Evolutionary conservation across 2,113 vertebrate genomes (phyloP), one percentile per base, ranked within the genome.

Genomic region (Emydocephalus ijimae): DNA sequence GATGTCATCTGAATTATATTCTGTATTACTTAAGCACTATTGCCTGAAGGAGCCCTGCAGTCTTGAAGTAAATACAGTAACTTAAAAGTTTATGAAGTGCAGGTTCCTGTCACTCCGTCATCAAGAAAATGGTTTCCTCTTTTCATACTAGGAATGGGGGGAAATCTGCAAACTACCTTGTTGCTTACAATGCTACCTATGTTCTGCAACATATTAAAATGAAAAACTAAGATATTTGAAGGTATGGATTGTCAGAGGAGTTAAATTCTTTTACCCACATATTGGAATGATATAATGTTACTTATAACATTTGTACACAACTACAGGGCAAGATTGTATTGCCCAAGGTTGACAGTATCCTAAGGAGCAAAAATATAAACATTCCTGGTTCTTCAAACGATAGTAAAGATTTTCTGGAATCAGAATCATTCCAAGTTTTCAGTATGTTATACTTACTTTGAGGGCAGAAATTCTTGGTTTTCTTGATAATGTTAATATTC

Each of bases 1-100:
- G 94, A 95, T 96, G 94, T 96, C 95, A 96, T 96, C 95, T 96
- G 94, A 94, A 95, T 95, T 96, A 96, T 94, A 93, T 94, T 96
- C 92, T 95, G 43, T 45, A 45, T 87, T 95, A 87, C 81, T 94
- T 96, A 94, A 89, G 88, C 85, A 85, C 57, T 85, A 4, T 94
- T 95, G 95, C 95, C 96, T 94, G 90, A 89, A 97, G 97, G 92
- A 96, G 87, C 95, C 95, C 91, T 95, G 89, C 29, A 96, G 95
- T 95, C 88, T 88, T 92, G 87, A 95, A 85, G 93, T 89, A 97
- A 61, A 94, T 92, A 92, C 55, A 94, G 93, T 59, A 95, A 92
- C 91, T 92, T 95, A 96, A 94, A 94, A 26, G 90, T 94, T 95
- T 96, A 94, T 87, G 59, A 90, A 88, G 64, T 96, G 88, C 91